Evolutionary conservation across 2,113 vertebrate species (phyloP).

Genomic region (Leptodactylus fuscus): DNA sequence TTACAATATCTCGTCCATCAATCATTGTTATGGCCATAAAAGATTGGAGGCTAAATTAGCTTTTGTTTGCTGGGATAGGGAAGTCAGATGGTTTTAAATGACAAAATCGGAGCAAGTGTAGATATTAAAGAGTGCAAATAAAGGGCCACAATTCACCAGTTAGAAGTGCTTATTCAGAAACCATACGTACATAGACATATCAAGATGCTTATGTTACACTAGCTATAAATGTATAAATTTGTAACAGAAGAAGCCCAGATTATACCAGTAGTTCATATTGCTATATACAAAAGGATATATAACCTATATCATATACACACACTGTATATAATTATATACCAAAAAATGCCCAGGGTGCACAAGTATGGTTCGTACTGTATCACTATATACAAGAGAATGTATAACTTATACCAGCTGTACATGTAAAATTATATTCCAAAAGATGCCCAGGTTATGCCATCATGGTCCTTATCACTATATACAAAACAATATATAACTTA

Average conservation of each 20-base stretch:
- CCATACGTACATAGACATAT: background rate
- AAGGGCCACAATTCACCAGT: slow-evolving; percentile 66
- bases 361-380: too few relatives aligned
- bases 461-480: too few relatives aligned
- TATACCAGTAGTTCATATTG: background rate
- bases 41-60: slow-evolving; percentile 95
- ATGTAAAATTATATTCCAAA: too few relatives aligned
- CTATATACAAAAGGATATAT: too few relatives aligned
- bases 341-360: too few relatives aligned
- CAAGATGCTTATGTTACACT: background rate
- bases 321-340: too few relatives aligned
- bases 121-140: slow-evolving; percentile 75
- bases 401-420: too few relatives aligned
- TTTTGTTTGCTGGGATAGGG: slow-evolving; percentile 92
- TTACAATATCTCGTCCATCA: slow-evolving; percentile 95
- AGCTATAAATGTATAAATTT: background rate
- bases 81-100: slow-evolving; percentile 97
- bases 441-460: too few relatives aligned
- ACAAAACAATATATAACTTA: too few relatives aligned
- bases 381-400: too few relatives aligned
- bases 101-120: slow-evolving; percentile 87
- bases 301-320: too few relatives aligned
- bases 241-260: background rate
- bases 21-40: slow-evolving; percentile 97
- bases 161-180: slow-evolving; percentile 63